A percentile compares a stretch with the other conserved stretches of the same genome.
These are phyloP conservation scores for Opisthocomus hoazin DNA, from an alignment of 2,113 vertebrate species.

Conservation along the genomic window DNA sequence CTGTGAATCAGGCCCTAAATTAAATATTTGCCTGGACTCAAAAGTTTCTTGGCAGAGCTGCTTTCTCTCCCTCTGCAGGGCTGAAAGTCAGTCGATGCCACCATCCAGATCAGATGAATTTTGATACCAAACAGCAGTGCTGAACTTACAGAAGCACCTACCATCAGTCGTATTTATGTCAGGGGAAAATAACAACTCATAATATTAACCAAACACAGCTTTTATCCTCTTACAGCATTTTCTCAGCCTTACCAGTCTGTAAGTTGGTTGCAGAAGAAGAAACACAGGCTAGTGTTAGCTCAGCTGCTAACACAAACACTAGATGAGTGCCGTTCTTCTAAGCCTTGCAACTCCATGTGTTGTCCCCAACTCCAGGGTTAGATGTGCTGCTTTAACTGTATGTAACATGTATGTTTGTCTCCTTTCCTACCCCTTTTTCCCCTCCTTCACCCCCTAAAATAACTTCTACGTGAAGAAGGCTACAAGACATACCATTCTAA, in stretches of 20 bases:
- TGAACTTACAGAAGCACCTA: background rate
- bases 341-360: background rate
- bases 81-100: background rate
- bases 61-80: background rate
- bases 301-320: background rate
- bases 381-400: background rate
- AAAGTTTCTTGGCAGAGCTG: background rate
- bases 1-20: background rate
- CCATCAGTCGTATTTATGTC: background rate
- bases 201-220: background rate
- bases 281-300: background rate
- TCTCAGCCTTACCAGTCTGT: background rate
- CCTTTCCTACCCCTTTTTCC: rapidly evolving
- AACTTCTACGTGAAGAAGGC: background rate
- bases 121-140: background rate
- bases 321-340: background rate
- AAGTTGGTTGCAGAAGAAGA: background rate
- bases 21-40: background rate
- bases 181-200: background rate
- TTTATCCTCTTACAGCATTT: background rate
- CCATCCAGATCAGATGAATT: background rate
- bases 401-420: background rate
- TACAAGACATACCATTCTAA: background rate
- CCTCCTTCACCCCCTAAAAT: background rate
- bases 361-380: background rate